Evolutionary conservation across 2,888 invertebrate species (phyloP), one percentile per base, ranked within the genome.

Genomic region (Morpho helenor): DNA sequence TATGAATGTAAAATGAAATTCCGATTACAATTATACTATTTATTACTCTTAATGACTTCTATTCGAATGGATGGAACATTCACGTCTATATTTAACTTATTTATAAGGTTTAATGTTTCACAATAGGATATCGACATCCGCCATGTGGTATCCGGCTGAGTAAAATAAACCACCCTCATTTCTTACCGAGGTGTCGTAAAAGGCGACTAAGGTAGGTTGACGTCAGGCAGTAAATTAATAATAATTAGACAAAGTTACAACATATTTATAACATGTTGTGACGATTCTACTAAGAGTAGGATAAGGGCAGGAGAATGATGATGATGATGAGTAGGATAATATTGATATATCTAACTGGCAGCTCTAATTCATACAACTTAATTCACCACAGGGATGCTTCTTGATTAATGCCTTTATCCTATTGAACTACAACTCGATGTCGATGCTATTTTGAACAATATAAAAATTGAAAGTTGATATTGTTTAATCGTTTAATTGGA

Each of bases 311-410:
- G 16, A 16, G 16, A 16, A 16, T 16, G 16, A 16, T 16, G 16
- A 16, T 16, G 16, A 16, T n/a, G n/a, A 2, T 16, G 2, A 16
- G 16, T 16, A 16, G 16, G 16, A 16, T 16, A 16, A 16, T 16
- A 16, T 16, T 16, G 16, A 16, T 16, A 16, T 16, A 16, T 16
- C 16, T 49, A 6, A 23, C 47, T 54, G 51, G 59, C 85, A 80
- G 61, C 85, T 76, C 87, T 71, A 59, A 57, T 16, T 52, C 50
- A 48, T 50, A 63, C 44, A 57, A 60, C 57, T 60, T 67, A 64
- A 63, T 63, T 68, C 69, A 71, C 73, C 75, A 75, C 87, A 87
- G 85, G 85, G 84, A 87, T 81, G 84, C 79, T 82, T 84, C 80
- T 74, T 75, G 77, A 75, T 75, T 78, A 78, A 79, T 82, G 74